These are phyloP conservation scores for Cygnus olor DNA, from an alignment of 2,797 vertebrate genomes.

Conservation along the genomic window DNA sequence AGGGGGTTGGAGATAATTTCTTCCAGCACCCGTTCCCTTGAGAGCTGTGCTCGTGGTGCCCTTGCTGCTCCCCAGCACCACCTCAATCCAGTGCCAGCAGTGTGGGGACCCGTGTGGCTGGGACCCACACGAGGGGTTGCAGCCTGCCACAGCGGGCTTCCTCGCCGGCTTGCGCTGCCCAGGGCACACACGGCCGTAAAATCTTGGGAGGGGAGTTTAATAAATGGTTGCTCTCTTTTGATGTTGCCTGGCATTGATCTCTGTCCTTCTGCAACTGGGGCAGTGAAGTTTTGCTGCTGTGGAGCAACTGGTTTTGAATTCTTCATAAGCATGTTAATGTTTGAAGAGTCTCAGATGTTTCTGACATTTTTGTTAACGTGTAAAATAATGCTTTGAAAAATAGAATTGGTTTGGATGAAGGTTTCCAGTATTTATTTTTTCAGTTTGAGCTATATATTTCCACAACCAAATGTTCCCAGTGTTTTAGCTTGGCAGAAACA, in stretches of 20 bases:
- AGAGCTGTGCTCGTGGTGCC: conserved; percentile 29
- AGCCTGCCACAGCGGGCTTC: accelerated
- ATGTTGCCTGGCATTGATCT: not conserved
- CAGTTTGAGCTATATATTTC: not conserved
- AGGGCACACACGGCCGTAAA: accelerated
- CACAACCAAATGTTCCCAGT: not conserved
- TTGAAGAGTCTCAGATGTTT: conserved; percentile 1
- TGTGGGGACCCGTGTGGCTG: not conserved
- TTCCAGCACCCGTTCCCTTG: conserved; percentile 42
- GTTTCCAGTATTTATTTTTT: not conserved
- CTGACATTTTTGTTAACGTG: not conserved
- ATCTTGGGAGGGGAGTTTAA: not conserved
- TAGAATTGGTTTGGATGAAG: not conserved
- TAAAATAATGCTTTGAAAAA: conserved; percentile 35
- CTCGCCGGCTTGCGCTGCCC: accelerated
- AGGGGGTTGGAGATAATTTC: not conserved
- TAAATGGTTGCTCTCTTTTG: not conserved
- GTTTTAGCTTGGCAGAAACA: not conserved
- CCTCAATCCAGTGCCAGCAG: not conserved
- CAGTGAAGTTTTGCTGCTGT: not conserved
- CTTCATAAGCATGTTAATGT: not conserved
- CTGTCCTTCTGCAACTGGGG: not conserved
- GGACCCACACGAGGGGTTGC: not conserved
- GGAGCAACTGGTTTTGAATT: not conserved
- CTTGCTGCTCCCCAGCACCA: not conserved